These are phyloP conservation scores for Hyppa rectilinea DNA, from an alignment of 2,888 invertebrate species.

Conservation along the genomic window DNA sequence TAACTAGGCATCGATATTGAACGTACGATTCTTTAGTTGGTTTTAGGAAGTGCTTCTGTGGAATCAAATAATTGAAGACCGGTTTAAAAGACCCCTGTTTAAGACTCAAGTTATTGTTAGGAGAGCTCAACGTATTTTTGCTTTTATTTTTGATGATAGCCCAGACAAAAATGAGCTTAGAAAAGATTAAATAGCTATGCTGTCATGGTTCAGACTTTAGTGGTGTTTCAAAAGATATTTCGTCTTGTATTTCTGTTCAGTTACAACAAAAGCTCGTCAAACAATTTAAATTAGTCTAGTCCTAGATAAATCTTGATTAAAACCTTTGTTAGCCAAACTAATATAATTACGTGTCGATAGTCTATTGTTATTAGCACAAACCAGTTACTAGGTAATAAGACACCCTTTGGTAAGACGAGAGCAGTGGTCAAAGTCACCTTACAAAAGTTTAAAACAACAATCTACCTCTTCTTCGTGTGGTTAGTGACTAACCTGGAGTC, in stretches of 20 bases:
- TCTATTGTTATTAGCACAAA: too few relatives aligned
- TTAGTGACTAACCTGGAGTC: too few relatives aligned
- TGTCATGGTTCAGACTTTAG: not conserved
- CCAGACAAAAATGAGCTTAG: constrained; percentile 11
- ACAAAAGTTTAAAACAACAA: too few relatives aligned
- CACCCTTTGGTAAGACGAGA: too few relatives aligned
- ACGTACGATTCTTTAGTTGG: constrained; percentile 31
- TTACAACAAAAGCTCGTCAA: not conserved
- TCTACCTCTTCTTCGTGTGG: too few relatives aligned
- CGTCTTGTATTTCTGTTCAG: not conserved
- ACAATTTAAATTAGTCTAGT: not conserved
- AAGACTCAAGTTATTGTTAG: accelerated
- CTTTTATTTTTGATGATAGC: not conserved
- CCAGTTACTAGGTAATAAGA: too few relatives aligned
- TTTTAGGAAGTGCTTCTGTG: constrained; percentile 30
- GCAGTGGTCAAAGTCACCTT: too few relatives aligned
- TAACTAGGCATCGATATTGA: constrained; percentile 48
- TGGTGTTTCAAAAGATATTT: not conserved
- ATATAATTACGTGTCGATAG: not conserved
- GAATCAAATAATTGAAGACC: constrained; percentile 14
- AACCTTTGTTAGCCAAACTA: not conserved
- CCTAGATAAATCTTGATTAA: constrained; percentile 9
- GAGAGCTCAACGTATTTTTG: not conserved
- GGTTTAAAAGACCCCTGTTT: not conserved
- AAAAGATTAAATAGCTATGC: not conserved